A percentile compares a stretch with the other conserved stretches of the same genome.
Conservation (phyloP, 1,140 invertebrate species). For the Thaumatotibia leucotreta region DNA sequence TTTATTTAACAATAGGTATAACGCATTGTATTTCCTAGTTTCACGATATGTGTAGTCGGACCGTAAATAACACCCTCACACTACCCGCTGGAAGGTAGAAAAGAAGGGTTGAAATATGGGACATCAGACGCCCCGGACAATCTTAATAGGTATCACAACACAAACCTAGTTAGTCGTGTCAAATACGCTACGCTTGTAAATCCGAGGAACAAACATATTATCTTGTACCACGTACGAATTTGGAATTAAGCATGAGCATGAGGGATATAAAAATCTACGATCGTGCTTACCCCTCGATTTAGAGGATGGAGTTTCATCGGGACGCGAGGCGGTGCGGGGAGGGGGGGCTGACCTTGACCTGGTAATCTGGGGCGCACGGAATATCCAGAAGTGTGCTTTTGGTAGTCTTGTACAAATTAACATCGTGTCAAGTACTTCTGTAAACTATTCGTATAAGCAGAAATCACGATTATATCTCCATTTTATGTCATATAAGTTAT, state of each 20-base stretch:
- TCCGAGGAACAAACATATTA: background rate
- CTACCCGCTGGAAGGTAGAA: too few relatives aligned
- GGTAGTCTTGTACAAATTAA: slow-evolving; percentile 10
- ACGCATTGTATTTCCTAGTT: too few relatives aligned
- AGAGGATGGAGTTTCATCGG: slow-evolving; percentile 9
- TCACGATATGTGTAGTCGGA: too few relatives aligned
- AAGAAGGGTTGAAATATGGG: too few relatives aligned
- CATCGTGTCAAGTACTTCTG: background rate
- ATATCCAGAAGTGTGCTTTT: slow-evolving; percentile 7
- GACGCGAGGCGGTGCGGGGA: slow-evolving; percentile 6
- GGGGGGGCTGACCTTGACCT: slow-evolving; percentile 26
- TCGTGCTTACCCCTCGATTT: slow-evolving; percentile 30
- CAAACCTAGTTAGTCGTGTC: background rate
- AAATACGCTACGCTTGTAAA: background rate
- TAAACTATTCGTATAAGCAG: background rate
- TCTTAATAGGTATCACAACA: too few relatives aligned
- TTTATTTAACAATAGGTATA: too few relatives aligned
- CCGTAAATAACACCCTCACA: too few relatives aligned
- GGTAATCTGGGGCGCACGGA: slow-evolving; percentile 18
- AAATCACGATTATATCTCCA: too few relatives aligned
- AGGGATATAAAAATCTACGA: slow-evolving; percentile 24
- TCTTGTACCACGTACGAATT: slow-evolving; percentile 15
- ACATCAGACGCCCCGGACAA: too few relatives aligned
- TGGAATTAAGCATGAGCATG: background rate
- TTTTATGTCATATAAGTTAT: too few relatives aligned